Percentiles rank a stretch among this genome's conserved stretches.
phyloP scores from a whole-genome alignment of 2,797 vertebrate genomes.

The Dipus sagitta region DNA sequence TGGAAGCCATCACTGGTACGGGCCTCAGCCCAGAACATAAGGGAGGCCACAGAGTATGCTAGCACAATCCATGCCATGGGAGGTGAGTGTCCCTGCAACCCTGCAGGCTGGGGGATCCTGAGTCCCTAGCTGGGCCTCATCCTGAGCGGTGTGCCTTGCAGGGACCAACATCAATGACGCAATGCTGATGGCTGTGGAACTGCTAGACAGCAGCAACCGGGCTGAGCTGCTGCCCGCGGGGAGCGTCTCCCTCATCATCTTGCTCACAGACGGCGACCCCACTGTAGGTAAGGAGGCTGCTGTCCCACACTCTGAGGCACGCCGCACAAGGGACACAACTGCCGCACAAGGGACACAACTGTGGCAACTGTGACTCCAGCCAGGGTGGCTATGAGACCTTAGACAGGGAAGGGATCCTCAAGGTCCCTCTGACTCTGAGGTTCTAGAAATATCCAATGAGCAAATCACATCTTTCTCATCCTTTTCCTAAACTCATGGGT shows the following conservation, averaged over 20 bases:
- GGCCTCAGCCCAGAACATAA: slow-evolving; percentile 89
- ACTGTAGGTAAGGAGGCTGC: slow-evolving; percentile 89
- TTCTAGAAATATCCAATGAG: slow-evolving; percentile 19
- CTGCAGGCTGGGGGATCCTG: accelerated
- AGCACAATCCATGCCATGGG: slow-evolving; percentile 73
- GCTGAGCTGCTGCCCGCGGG: slow-evolving; percentile 82
- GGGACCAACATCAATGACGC: slow-evolving; percentile 93
- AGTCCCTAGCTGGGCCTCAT: not conserved
- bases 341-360: not conserved
- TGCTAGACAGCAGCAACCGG: slow-evolving; percentile 87
- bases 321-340: not conserved
- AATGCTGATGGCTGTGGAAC: slow-evolving; percentile 88
- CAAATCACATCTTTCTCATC: not conserved
- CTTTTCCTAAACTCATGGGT: not conserved
- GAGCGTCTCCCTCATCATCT: slow-evolving; percentile 93
- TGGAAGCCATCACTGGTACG: slow-evolving; percentile 89
- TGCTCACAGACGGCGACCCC: slow-evolving; percentile 96
- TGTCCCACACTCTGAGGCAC: too few relatives aligned
- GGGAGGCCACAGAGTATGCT: slow-evolving; percentile 86
- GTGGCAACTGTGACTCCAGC: not conserved
- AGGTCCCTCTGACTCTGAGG: slow-evolving; percentile 9
- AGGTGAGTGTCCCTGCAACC: slow-evolving; percentile 83
- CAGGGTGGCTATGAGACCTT: not conserved
- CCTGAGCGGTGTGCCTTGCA: slow-evolving; percentile 75
- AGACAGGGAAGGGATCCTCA: not conserved